A percentile compares a stretch with the other conserved stretches of the same genome.
Evolutionary conservation across 2,888 invertebrate species (phyloP).

Genomic region (Sphaerophoria rueppellii): DNA sequence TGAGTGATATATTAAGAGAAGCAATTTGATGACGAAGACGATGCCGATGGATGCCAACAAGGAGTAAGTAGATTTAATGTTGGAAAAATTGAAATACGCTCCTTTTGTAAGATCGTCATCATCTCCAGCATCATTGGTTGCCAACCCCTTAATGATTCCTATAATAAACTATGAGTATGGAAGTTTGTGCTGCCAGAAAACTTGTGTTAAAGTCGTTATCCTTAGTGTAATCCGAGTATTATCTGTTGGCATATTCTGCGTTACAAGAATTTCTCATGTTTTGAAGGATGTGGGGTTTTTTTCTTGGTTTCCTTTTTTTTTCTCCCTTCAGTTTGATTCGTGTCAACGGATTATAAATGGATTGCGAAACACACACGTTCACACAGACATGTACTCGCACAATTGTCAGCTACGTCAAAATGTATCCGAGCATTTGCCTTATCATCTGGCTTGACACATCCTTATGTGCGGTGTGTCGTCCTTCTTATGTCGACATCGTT

Average conservation of each 20-base stretch:
- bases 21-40: background rate
- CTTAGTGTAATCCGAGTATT: constrained; percentile 35
- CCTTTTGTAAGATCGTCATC: background rate
- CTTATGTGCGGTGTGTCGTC: constrained; percentile 3
- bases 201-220: constrained; percentile 24
- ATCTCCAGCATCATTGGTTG: background rate
- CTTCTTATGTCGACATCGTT: background rate
- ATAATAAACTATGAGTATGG: constrained; percentile 13
- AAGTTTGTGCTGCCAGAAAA: constrained; percentile 35
- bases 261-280: constrained; percentile 24
- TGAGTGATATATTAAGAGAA: constrained; percentile 20
- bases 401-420: constrained; percentile 37
- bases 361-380: background rate
- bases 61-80: constrained; percentile 17
- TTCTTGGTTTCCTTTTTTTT: background rate
- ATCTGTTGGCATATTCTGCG: constrained; percentile 34
- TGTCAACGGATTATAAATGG: constrained; percentile 39
- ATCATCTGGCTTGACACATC: constrained; percentile 33
- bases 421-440: constrained; percentile 18
- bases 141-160: background rate
- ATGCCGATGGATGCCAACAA: background rate
- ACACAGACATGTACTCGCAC: constrained; percentile 24
- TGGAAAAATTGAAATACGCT: constrained; percentile 28
- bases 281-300: background rate
- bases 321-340: constrained; percentile 1